Evolutionary conservation across 1,140 invertebrate genomes (phyloP), one percentile per base, ranked within the genome.

Genomic region (Ridgeia piscesae): DNA sequence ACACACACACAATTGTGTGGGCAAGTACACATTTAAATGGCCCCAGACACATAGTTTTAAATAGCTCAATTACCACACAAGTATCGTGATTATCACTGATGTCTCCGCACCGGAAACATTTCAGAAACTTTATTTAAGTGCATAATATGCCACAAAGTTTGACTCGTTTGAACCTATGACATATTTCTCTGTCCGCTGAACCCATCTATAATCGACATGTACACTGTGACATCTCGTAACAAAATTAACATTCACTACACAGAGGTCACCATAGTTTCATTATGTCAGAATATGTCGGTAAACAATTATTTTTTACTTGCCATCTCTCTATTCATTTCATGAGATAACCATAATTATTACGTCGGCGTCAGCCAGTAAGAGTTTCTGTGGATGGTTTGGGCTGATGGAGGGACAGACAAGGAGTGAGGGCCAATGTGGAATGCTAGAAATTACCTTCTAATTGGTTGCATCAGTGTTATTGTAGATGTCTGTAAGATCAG

Each of bases 381-480:
- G 58, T 77, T 21, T 4, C 27, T 4, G 58, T 4, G 58, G 58
- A 77, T 31, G 58, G 27, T 77, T 14, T 77, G 58, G 58, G 17
- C 27, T 14, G 58, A 77, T 77, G 0, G 58, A 31, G 2, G 11
- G 4, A 6, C 58, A 14, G 58, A 77, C 58, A 77, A 77, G 17
- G 58, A 42, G 11, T 77, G 58, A 77, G 17, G 17, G 58, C 48
- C 58, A 77, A 31, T 31, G 58, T 14, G 58, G 58, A 77, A 77
- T 77, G 58, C 58, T 77, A 77, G 58, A 77, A 77, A 77, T 77
- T 77, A 31, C 11, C 17, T 77, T 77, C 58, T 77, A 77, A 77
- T 77, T 77, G 58, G 58, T 77, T 77, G 58, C 58, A 77, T 27
- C 58, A 77, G 58, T 77, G 58, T 77, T 77, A 77, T 77, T 77